A percentile compares a stretch with the other conserved stretches of the same genome.
Conservation (phyloP, 2,797 vertebrate genomes). For the Melanotaenia maccullochi region DNA sequence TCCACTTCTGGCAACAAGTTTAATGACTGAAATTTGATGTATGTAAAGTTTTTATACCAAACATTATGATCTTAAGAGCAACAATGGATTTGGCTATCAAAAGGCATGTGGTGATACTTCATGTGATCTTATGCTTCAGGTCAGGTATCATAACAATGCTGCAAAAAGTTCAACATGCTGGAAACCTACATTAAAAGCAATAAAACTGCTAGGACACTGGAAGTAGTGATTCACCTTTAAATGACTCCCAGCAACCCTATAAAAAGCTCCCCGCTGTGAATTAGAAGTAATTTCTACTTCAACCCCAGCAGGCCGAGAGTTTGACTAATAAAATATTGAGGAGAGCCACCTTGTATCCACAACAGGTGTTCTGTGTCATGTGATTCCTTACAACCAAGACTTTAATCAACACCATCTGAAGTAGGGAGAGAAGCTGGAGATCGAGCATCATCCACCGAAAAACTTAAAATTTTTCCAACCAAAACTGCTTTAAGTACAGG, state of each 20-base stretch:
- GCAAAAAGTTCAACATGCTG: not conserved
- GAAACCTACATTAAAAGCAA: not conserved
- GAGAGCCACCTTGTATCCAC: slow-evolving; percentile 42
- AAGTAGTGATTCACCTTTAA: slow-evolving; percentile 33
- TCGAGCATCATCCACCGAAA: slow-evolving; percentile 27
- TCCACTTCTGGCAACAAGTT: too few species aligned
- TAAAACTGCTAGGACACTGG: slow-evolving; percentile 21
- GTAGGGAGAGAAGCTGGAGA: slow-evolving; percentile 5
- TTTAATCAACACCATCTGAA: slow-evolving; percentile 56
- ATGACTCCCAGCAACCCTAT: slow-evolving; percentile 53
- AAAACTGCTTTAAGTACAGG: not conserved
- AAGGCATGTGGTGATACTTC: not conserved
- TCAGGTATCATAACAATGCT: not conserved
- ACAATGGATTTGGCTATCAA: not conserved
- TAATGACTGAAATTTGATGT: too few species aligned
- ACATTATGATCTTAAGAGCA: not conserved
- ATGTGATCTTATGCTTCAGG: not conserved
- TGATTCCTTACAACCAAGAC: slow-evolving; percentile 32
- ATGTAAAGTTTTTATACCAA: not conserved
- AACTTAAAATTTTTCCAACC: slow-evolving; percentile 9
- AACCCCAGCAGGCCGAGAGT: slow-evolving; percentile 31
- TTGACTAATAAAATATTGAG: slow-evolving; percentile 59
- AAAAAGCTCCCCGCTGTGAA: slow-evolving; percentile 44
- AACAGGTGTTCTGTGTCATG: slow-evolving; percentile 70
- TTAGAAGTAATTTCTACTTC: slow-evolving; percentile 44